Conservation (phyloP, 64 coral and sea anemone species). For the Trachythela sp. region DNA sequence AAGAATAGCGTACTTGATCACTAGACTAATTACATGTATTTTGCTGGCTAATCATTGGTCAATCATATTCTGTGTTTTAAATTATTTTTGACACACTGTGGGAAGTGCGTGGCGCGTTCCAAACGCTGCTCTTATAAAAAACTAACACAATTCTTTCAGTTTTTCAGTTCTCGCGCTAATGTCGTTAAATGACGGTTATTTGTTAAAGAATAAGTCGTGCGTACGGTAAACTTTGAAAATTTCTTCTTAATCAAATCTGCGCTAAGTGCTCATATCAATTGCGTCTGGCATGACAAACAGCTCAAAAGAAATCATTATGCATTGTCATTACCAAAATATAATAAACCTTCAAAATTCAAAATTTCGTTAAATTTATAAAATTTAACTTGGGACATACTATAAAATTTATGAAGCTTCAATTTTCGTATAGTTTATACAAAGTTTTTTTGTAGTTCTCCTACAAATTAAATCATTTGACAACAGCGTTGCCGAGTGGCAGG, state of each 20-base stretch:
- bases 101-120: not conserved
- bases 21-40: slow-evolving; percentile 19
- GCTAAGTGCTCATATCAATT: not conserved
- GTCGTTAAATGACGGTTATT: not conserved
- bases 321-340: not conserved
- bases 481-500: not conserved
- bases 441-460: not conserved
- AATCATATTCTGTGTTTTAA: slow-evolving; percentile 16
- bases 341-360: not conserved
- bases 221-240: not conserved
- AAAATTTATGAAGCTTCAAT: not conserved
- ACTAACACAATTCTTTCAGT: not conserved
- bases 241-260: not conserved
- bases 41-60: slow-evolving; percentile 7
- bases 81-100: slow-evolving; percentile 28
- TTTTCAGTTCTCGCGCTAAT: not conserved
- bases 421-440: not conserved
- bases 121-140: not conserved
- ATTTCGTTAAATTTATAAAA: not conserved
- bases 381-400: no score
- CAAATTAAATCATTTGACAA: not conserved
- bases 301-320: not conserved
- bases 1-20: not conserved
- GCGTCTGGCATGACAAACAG: not conserved
- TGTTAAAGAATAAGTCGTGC: not conserved